phyloP scores from a whole-genome alignment of 2,113 vertebrate species.

The Syrmaticus mikado region DNA sequence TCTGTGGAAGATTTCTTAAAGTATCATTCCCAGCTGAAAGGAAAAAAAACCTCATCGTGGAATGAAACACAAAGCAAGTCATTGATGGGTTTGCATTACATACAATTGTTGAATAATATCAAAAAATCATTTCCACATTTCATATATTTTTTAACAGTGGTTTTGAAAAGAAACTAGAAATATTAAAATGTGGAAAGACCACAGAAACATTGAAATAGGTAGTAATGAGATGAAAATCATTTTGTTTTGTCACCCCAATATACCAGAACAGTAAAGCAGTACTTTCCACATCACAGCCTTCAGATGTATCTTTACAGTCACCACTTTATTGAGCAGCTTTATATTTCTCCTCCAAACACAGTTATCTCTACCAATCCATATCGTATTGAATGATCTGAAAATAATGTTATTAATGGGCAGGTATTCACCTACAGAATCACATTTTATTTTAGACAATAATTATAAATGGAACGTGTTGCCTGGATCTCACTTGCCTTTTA shows the following conservation, averaged over 20 bases:
- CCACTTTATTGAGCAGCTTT: neutral
- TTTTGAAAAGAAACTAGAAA: neutral
- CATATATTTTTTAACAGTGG: neutral
- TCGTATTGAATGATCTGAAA: neutral
- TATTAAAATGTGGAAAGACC: neutral
- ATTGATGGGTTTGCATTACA: neutral
- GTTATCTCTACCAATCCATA: neutral
- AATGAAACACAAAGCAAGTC: neutral
- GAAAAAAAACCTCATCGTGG: neutral
- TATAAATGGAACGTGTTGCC: neutral
- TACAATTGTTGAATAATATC: neutral
- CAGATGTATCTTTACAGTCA: neutral
- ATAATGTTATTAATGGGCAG: neutral
- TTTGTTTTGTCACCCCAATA: neutral
- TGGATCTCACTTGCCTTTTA: neutral
- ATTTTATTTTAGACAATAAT: conserved; percentile 11
- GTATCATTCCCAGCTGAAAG: neutral
- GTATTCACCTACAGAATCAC: neutral
- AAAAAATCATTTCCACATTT: neutral
- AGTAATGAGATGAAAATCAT: neutral
- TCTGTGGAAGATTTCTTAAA: neutral
- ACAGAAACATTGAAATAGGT: neutral
- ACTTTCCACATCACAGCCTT: neutral
- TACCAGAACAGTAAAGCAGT: neutral
- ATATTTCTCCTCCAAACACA: neutral